Conservation (phyloP, 2,113 vertebrate species). For the Centropus bengalensis region DNA sequence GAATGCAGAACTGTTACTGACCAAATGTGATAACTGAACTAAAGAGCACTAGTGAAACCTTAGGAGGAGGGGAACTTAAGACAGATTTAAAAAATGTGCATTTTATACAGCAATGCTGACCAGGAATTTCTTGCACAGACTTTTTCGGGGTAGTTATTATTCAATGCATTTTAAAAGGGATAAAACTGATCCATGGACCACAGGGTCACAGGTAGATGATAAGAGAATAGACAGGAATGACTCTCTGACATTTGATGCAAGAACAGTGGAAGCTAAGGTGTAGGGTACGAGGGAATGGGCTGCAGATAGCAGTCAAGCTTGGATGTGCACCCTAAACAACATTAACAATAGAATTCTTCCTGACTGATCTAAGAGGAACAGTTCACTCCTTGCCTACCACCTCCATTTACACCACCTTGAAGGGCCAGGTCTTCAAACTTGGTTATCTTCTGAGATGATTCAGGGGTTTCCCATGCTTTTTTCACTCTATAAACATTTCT, state of each 20-base stretch:
- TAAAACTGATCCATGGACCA: not conserved
- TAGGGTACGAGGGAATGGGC: not conserved
- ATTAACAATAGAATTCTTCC: not conserved
- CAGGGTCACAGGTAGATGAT: not conserved
- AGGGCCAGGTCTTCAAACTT: not conserved
- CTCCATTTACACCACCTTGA: not conserved
- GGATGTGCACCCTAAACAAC: not conserved
- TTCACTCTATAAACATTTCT: not conserved
- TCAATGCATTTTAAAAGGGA: not conserved
- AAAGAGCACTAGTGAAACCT: not conserved
- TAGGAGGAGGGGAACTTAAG: not conserved
- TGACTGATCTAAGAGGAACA: not conserved
- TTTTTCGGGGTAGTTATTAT: not conserved
- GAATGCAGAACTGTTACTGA: not conserved
- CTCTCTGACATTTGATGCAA: not conserved
- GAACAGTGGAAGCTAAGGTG: not conserved
- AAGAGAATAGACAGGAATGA: not conserved
- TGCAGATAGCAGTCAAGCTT: not conserved
- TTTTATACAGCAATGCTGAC: not conserved
- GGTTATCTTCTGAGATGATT: not conserved
- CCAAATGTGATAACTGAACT: not conserved
- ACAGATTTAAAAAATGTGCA: not conserved
- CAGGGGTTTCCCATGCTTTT: not conserved
- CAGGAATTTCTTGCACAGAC: not conserved
- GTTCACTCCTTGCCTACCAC: not conserved